phyloP scores from a whole-genome alignment of 2,888 invertebrate genomes.

The Eueremaeus valkanovi region DNA sequence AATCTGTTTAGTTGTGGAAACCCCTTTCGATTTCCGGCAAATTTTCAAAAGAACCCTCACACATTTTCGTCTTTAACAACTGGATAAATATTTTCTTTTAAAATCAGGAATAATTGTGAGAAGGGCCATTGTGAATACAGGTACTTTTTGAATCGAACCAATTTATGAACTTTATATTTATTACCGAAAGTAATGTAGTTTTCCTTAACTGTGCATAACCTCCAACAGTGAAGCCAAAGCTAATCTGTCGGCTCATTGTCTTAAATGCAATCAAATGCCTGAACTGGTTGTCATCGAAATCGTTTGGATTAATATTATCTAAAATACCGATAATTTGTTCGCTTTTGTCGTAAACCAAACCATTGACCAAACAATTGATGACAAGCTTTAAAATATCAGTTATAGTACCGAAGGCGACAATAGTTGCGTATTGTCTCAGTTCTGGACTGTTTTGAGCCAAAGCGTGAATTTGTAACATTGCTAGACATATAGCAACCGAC shows the following conservation, averaged over 20 bases:
- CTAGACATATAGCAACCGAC: not conserved
- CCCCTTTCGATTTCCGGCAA: too few relatives aligned
- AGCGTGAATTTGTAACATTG: not conserved
- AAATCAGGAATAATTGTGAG: too few relatives aligned
- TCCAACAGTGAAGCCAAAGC: conserved; percentile 5
- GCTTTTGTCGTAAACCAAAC: conserved; percentile 1
- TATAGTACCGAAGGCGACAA: not conserved
- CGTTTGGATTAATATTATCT: not conserved
- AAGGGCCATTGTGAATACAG: too few relatives aligned
- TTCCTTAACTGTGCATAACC: not conserved
- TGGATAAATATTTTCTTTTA: too few relatives aligned
- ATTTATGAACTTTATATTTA: too few relatives aligned
- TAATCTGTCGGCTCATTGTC: not conserved
- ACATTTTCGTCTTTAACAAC: too few relatives aligned
- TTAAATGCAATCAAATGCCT: not conserved
- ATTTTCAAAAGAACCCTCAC: too few relatives aligned
- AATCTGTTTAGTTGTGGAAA: too few relatives aligned
- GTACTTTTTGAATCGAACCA: not conserved
- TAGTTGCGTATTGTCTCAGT: not conserved
- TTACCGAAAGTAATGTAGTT: not conserved
- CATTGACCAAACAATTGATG: conserved; percentile 11
- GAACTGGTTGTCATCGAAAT: not conserved
- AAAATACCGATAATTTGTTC: not conserved
- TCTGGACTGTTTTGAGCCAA: not conserved
- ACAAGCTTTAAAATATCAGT: not conserved